Evolutionary conservation across 2,888 invertebrate genomes (phyloP).

Genomic region (Apodemia hepburni): DNA sequence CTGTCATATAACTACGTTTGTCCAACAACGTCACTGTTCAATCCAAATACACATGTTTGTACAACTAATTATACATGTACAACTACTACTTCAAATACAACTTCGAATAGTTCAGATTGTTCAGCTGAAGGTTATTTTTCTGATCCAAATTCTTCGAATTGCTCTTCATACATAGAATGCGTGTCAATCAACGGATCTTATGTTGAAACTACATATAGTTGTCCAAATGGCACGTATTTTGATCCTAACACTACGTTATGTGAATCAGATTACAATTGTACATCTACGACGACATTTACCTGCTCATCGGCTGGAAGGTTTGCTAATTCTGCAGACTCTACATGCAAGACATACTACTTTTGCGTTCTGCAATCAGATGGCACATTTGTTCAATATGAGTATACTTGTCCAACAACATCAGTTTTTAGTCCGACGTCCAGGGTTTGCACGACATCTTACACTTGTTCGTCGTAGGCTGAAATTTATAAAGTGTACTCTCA

Average conservation of each 20-base stretch:
- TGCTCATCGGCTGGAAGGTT: conserved; percentile 62
- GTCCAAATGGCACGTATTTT: conserved; percentile 50
- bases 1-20: conserved; percentile 59
- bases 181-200: conserved; percentile 48
- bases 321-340: conserved; percentile 53
- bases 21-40: conserved; percentile 61
- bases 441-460: conserved; percentile 58
- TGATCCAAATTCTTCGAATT: conserved; percentile 50
- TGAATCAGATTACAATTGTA: conserved; percentile 51
- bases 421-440: conserved; percentile 55
- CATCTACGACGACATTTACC: conserved; percentile 39
- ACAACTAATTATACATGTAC: conserved; percentile 56
- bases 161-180: conserved; percentile 56
- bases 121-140: conserved; percentile 53
- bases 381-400: conserved; percentile 47
- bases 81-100: conserved; percentile 35
- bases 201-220: conserved; percentile 45
- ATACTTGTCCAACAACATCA: conserved; percentile 63
- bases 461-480: conserved; percentile 38
- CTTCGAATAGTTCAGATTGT: conserved; percentile 40
- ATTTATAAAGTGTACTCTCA: not conserved
- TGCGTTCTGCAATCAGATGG: conserved; percentile 51
- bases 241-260: conserved; percentile 58
- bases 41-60: conserved; percentile 49
- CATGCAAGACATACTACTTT: conserved; percentile 59